Percentiles rank a stretch among this genome's conserved stretches.
Conservation (phyloP, 2,113 vertebrate genomes). For the Grallaria varia region DNA sequence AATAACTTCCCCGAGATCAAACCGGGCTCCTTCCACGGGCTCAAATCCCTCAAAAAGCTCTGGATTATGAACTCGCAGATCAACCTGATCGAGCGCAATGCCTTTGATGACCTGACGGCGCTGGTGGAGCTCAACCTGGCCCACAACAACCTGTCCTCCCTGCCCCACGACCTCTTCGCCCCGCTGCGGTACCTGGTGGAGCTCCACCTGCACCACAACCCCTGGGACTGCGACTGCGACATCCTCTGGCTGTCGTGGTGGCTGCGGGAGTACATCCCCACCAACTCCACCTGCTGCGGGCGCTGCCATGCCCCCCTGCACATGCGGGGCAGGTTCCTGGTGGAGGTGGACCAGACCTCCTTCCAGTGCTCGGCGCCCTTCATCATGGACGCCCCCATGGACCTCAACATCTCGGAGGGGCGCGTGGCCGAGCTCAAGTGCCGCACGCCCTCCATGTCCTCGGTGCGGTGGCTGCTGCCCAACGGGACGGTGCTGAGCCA, state of each 20-base stretch:
- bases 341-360: slow-evolving; percentile 92
- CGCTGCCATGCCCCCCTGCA: slow-evolving; percentile 91
- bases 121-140: slow-evolving; percentile 97
- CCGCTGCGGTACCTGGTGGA: slow-evolving; percentile 94
- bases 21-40: slow-evolving; percentile 90
- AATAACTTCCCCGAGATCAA: slow-evolving; percentile 92
- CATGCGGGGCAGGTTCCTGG: slow-evolving; percentile 90
- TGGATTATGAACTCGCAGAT: slow-evolving; percentile 99
- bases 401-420: slow-evolving; percentile 95
- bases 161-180: slow-evolving; percentile 96
- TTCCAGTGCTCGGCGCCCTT: slow-evolving; percentile 96
- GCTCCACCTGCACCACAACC: slow-evolving; percentile 96
- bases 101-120: slow-evolving; percentile 93
- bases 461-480: slow-evolving; percentile 93
- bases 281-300: slow-evolving; percentile 96
- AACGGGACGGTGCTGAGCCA: slow-evolving; percentile 94
- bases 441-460: slow-evolving; percentile 92
- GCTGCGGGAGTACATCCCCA: slow-evolving; percentile 95
- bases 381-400: slow-evolving; percentile 90
- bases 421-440: slow-evolving; percentile 93
- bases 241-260: slow-evolving; percentile 96
- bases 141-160: slow-evolving; percentile 95
- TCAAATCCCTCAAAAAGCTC: slow-evolving; percentile 91
- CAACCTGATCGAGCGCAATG: slow-evolving; percentile 90
- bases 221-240: slow-evolving; percentile 97